These are phyloP conservation scores for Heliconius melpomene DNA, from an alignment of 1,140 invertebrate species.

Conservation along the genomic window DNA sequence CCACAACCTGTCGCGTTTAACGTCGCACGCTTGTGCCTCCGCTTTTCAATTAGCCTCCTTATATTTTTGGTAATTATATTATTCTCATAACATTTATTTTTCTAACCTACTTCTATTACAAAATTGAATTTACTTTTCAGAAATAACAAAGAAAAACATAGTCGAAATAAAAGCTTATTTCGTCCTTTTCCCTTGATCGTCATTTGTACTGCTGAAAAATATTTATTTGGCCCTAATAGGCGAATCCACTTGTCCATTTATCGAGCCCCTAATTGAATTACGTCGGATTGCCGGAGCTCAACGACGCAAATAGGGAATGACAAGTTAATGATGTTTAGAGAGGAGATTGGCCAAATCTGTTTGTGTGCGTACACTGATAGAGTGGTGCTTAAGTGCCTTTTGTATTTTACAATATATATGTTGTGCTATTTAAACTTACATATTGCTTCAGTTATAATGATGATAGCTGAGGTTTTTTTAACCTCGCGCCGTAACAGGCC, in stretches of 20 bases:
- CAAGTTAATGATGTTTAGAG: conserved; percentile 35
- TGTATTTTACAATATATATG: neutral
- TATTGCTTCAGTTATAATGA: neutral
- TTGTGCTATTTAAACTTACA: neutral
- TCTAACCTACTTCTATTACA: neutral
- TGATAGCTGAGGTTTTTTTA: too few relatives aligned
- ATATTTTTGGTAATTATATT: neutral
- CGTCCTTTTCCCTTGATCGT: neutral
- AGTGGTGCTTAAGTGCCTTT: neutral
- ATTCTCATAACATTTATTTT: neutral
- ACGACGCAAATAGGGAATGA: conserved; percentile 21
- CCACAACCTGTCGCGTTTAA: too few relatives aligned
- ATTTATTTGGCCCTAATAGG: neutral
- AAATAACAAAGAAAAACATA: conserved; percentile 1
- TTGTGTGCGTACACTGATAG: neutral
- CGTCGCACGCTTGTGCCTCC: too few relatives aligned
- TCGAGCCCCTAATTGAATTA: conserved; percentile 10
- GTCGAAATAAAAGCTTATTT: neutral
- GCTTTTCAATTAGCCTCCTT: neutral
- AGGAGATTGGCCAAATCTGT: conserved; percentile 36
- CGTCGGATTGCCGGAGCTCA: neutral
- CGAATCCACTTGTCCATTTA: conserved; percentile 3
- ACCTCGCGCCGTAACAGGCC: too few relatives aligned
- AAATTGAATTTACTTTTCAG: neutral
- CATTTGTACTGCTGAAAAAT: neutral